These are phyloP conservation scores for Megaceryle maxima DNA, from an alignment of 2,113 vertebrate genomes.

Conservation along the genomic window DNA sequence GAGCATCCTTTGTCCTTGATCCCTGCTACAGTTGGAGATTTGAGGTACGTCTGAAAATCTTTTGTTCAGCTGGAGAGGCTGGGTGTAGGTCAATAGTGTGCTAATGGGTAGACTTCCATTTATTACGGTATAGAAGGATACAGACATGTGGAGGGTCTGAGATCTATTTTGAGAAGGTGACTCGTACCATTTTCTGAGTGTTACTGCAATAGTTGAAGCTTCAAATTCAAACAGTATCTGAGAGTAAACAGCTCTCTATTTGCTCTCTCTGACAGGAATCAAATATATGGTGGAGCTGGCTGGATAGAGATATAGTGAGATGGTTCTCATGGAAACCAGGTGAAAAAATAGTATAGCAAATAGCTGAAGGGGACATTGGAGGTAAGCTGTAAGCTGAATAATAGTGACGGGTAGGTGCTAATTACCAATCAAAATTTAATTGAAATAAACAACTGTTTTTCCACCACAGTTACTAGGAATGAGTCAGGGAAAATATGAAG, in stretches of 20 bases:
- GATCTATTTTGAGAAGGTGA: not conserved
- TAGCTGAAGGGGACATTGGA: conserved; percentile 45
- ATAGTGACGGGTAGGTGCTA: conserved; percentile 71
- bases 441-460: conserved; percentile 74
- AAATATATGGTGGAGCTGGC: not conserved
- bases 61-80: not conserved
- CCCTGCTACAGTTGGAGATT: not conserved
- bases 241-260: not conserved
- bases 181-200: not conserved
- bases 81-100: not conserved
- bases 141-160: not conserved
- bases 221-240: not conserved
- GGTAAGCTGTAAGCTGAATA: conserved; percentile 41
- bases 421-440: conserved; percentile 75
- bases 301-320: conserved; percentile 19
- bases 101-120: not conserved
- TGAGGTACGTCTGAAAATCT: not conserved
- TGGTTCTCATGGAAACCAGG: conserved; percentile 74
- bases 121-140: not conserved
- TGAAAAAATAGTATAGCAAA: conserved; percentile 57
- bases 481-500: conserved; percentile 32
- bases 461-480: conserved; percentile 35
- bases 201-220: not conserved
- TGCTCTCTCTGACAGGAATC: not conserved
- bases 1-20: not conserved